These are phyloP conservation scores for Macroglossus sobrinus DNA, from an alignment of 2,113 vertebrate species.

Conservation along the genomic window DNA sequence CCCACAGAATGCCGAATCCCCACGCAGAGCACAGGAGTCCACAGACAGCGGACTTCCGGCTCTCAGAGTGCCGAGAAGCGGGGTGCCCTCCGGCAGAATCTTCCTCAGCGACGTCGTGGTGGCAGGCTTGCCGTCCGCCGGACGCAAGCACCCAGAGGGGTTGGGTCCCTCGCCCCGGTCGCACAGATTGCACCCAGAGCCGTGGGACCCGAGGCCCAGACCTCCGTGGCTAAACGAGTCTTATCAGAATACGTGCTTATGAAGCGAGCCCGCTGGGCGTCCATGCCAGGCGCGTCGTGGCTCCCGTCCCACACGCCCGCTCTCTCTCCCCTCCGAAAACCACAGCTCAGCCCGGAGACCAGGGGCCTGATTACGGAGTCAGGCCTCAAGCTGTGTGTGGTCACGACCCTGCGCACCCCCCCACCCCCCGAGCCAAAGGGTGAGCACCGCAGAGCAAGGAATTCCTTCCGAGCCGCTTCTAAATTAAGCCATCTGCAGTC, in stretches of 20 bases:
- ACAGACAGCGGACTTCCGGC: fast-evolving
- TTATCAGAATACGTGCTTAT: fast-evolving
- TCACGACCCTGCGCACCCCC: background rate
- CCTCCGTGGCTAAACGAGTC: fast-evolving
- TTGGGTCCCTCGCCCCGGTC: background rate
- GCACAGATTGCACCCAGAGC: background rate
- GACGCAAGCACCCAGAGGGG: fast-evolving
- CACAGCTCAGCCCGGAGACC: background rate
- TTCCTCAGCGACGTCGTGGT: fast-evolving
- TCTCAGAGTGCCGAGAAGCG: background rate
- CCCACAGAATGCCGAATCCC: fast-evolving
- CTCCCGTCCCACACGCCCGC: fast-evolving
- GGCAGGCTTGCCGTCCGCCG: background rate
- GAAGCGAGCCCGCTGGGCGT: background rate
- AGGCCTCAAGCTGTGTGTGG: background rate
- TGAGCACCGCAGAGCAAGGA: background rate
- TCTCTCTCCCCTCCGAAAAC: background rate
- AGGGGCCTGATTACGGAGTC: background rate
- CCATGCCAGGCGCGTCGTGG: background rate
- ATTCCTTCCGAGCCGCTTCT: constrained; percentile 59
- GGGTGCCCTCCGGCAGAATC: fast-evolving
- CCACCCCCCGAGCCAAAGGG: background rate
- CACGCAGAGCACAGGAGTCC: background rate
- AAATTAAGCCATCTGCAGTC: constrained; percentile 71
- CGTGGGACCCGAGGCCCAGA: background rate